phyloP scores from a whole-genome alignment of 2,797 vertebrate species.

The Poecile montanus region DNA sequence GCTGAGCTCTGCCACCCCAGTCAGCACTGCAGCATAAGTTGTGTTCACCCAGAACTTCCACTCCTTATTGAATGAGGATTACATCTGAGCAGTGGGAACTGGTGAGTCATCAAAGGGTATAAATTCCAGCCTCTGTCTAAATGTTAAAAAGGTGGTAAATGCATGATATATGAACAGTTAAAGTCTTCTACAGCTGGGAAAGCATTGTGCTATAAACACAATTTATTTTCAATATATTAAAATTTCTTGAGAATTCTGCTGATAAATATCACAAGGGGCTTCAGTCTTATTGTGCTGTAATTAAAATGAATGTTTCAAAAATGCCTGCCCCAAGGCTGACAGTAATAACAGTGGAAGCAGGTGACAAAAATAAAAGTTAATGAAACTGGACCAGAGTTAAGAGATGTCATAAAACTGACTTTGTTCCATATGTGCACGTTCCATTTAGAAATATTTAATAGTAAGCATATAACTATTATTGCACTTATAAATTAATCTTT shows the following conservation, averaged over 20 bases:
- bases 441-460: conserved; percentile 12
- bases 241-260: not conserved
- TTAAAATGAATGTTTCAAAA: conserved; percentile 45
- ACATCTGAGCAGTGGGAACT: conserved; percentile 1
- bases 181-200: conserved; percentile 3
- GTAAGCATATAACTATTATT: not conserved
- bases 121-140: conserved; percentile 35
- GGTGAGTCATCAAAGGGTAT: conserved; percentile 12
- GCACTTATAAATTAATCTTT: conserved; percentile 26
- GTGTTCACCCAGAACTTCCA: not conserved
- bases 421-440: not conserved
- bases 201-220: conserved; percentile 15
- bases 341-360: conserved; percentile 7
- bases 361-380: conserved; percentile 58
- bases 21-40: not conserved
- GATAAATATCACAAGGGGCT: conserved; percentile 27
- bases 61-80: conserved; percentile 7
- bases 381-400: conserved; percentile 38
- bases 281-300: conserved; percentile 28
- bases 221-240: conserved; percentile 58
- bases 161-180: conserved; percentile 21
- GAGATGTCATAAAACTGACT: conserved; percentile 30
- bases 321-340: not conserved
- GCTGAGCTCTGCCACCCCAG: not conserved
- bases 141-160: conserved; percentile 50